Evolutionary conservation across 37 sponge, comb jelly and placozoan species (phyloP), one percentile per base, ranked within the genome.

Genomic region (Aphrocallistes beatrix): DNA sequence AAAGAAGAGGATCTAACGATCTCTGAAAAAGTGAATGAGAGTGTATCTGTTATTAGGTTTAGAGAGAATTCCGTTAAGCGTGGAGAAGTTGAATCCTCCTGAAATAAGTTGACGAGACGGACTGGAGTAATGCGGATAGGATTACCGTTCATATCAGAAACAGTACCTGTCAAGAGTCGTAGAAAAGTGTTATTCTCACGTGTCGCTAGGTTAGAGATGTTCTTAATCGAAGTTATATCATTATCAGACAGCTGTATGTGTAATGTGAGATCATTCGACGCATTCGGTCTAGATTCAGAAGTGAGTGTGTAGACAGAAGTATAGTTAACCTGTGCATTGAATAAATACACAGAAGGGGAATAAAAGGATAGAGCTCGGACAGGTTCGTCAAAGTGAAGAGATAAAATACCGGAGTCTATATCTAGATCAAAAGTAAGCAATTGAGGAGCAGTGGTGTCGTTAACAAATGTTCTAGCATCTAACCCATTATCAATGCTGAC

Each of bases 81-180:
- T 36, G 94, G 92, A 19, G 89, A 38, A n/a, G 89, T 92, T 21
- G 36, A 51, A 84, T 94, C 94, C 17, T 23, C 0, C 19, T 51
- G 42, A 38, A 89, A 89, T 34, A 32, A 38, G 1, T 38, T 75
- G 19, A 90, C 87, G 10, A 21, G 48, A 36, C n/a, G 23, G 6
- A 38, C 88, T 47, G 13, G 86, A 34, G 93, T 50, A 30, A 86
- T 92, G 10, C 90, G 75, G 0, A 95, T 38, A 81, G 91, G 87
- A 30, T 85, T 83, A 16, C 90, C 91, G 88, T 86, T 89, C 30
- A 91, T 85, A 84, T 93, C 95, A 69, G 93, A 87, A 81, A 95
- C 42, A 32, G 95, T 86, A 19, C 84, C 84, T 37, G 91, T 88
- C n/a, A 82, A 75, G 37, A 92, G 42, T 1, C 87, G 89, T 34